Percentiles rank a stretch among this genome's conserved stretches.
phyloP scores from a whole-genome alignment of 2,888 invertebrate species.

The Cephalotes varians region DNA sequence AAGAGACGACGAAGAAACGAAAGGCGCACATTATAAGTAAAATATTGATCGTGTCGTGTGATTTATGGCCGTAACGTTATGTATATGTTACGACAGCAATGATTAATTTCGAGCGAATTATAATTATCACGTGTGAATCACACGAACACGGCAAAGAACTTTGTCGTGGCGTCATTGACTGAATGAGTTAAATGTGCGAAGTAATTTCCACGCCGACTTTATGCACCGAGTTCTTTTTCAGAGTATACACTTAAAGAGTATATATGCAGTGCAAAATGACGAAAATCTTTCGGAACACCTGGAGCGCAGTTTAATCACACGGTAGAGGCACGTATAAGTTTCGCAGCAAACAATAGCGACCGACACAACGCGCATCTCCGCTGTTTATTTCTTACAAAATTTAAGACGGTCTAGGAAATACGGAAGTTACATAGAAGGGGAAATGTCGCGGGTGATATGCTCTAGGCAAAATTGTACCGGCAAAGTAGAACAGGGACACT shows the following conservation, averaged over 20 bases:
- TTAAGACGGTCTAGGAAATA: slow-evolving; percentile 63
- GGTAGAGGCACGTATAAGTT: slow-evolving; percentile 46
- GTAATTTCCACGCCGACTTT: neutral
- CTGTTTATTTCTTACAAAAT: slow-evolving; percentile 78
- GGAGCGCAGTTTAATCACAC: slow-evolving; percentile 70
- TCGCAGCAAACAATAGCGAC: slow-evolving; percentile 40
- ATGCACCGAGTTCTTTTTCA: neutral
- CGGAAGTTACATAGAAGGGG: slow-evolving; percentile 43
- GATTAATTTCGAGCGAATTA: slow-evolving; percentile 42
- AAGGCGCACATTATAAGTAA: slow-evolving; percentile 9
- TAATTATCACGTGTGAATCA: slow-evolving; percentile 32
- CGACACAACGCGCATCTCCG: slow-evolving; percentile 26
- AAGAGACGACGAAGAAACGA: neutral
- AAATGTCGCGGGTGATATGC: neutral
- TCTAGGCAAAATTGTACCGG: neutral
- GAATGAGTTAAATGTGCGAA: neutral
- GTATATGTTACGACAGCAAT: slow-evolving; percentile 2
- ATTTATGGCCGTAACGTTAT: slow-evolving; percentile 29
- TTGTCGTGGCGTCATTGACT: slow-evolving; percentile 12
- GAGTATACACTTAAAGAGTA: neutral
- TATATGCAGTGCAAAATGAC: slow-evolving; percentile 34
- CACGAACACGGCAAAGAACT: neutral
- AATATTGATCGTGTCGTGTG: slow-evolving; percentile 40
- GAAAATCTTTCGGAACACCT: slow-evolving; percentile 70
- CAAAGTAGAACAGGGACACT: slow-evolving; percentile 42